phyloP scores from a whole-genome alignment of 2,113 vertebrate genomes.

The Clarias magur region DNA sequence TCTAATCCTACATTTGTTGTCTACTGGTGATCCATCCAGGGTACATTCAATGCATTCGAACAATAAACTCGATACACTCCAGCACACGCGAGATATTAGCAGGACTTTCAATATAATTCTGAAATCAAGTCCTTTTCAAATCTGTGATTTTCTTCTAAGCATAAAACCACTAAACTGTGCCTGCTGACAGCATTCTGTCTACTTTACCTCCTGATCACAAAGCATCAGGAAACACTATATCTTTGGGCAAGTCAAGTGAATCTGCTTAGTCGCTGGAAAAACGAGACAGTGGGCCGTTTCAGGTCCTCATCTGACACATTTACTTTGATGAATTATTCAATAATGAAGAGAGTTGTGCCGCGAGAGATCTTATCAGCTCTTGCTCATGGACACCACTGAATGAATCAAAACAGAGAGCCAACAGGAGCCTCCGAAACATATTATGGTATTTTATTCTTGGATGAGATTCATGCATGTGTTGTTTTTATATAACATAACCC shows the following conservation, averaged over 20 bases:
- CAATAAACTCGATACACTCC: neutral
- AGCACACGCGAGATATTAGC: neutral
- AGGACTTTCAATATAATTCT: neutral
- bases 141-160: neutral
- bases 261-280: constrained; percentile 56
- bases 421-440: constrained; percentile 11
- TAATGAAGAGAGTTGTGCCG: constrained; percentile 47
- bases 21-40: constrained; percentile 10
- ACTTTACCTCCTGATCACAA: constrained; percentile 15
- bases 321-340: constrained; percentile 56
- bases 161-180: neutral
- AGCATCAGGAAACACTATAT: constrained; percentile 43
- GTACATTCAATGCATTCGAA: neutral
- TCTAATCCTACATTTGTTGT: constrained; percentile 37
- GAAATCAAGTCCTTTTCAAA: neutral
- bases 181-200: constrained; percentile 21
- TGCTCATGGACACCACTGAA: constrained; percentile 31
- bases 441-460: constrained; percentile 14
- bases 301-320: constrained; percentile 52
- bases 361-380: constrained; percentile 44
- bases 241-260: constrained; percentile 46
- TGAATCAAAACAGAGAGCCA: constrained; percentile 39
- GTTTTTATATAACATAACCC: neutral
- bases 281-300: constrained; percentile 40
- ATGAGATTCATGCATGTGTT: neutral